These are phyloP conservation scores for Microchrysa polita DNA, from an alignment of 2,888 invertebrate species.

Conservation along the genomic window DNA sequence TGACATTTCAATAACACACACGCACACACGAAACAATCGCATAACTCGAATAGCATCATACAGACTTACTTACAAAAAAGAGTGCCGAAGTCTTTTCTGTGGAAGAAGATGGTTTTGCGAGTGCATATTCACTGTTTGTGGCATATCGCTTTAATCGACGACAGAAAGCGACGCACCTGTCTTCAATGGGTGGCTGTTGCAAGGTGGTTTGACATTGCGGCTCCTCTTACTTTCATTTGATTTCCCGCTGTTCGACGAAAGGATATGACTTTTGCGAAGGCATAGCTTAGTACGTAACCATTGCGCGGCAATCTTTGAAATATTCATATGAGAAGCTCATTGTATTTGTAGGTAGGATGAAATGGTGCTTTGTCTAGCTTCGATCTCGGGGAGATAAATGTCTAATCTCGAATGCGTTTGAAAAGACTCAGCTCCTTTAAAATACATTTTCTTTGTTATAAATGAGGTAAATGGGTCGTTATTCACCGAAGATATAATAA, in stretches of 20 bases:
- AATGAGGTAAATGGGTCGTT: too few species aligned
- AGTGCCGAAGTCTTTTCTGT: constrained; percentile 26
- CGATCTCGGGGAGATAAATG: too few species aligned
- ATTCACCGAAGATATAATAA: too few species aligned
- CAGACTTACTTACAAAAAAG: constrained; percentile 6
- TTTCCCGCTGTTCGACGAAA: constrained; percentile 29
- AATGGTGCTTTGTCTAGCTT: background rate
- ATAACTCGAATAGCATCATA: constrained; percentile 36
- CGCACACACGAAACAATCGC: constrained; percentile 37
- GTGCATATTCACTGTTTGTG: background rate
- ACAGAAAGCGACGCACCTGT: constrained; percentile 39
- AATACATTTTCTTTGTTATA: too few species aligned
- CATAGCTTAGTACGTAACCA: constrained; percentile 17
- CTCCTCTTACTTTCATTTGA: constrained; percentile 43
- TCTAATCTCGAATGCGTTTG: too few species aligned
- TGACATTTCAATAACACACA: constrained; percentile 44
- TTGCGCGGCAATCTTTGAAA: constrained; percentile 44
- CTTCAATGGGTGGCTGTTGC: constrained; percentile 40
- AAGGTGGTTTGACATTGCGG: constrained; percentile 22
- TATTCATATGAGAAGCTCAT: constrained; percentile 47
- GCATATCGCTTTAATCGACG: constrained; percentile 40
- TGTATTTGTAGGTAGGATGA: constrained; percentile 36
- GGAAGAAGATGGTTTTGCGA: constrained; percentile 27
- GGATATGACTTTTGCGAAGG: background rate
- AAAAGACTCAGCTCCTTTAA: too few species aligned